Percentiles rank a stretch among this genome's conserved stretches.
These are phyloP conservation scores for Serilophus lunatus DNA, from an alignment of 2,113 vertebrate genomes.

Conservation along the genomic window DNA sequence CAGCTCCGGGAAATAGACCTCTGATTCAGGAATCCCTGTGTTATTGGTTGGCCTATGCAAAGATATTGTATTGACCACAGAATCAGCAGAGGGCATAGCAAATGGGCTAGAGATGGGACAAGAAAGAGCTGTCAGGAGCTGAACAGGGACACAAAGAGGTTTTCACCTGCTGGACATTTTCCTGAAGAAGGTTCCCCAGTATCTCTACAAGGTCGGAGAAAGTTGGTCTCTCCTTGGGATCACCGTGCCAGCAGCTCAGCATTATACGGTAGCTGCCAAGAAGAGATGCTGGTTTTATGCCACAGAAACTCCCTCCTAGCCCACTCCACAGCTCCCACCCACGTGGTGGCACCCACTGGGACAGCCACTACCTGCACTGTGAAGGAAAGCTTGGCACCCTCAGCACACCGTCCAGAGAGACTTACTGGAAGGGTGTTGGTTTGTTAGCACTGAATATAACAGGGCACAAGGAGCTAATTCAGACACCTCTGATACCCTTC, in stretches of 20 bases:
- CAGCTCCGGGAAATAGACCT: neutral
- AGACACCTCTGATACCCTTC: neutral
- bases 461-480: neutral
- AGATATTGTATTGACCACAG: neutral
- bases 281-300: neutral
- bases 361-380: neutral
- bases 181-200: conserved; percentile 91
- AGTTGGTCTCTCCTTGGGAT: conserved; percentile 89
- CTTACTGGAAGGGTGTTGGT: neutral
- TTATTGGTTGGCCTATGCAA: neutral
- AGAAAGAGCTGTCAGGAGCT: neutral
- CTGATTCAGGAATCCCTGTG: neutral
- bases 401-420: neutral
- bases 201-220: conserved; percentile 92
- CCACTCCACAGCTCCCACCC: neutral
- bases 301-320: neutral
- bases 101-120: neutral
- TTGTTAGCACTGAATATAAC: neutral
- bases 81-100: neutral
- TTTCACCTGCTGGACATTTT: conserved; percentile 84
- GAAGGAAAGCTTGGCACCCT: neutral
- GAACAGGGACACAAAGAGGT: neutral
- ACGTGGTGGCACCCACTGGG: neutral
- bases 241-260: conserved; percentile 95
- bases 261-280: conserved; percentile 89